These are phyloP conservation scores for Synanceia verrucosa DNA, from an alignment of 2,797 vertebrate species.

Conservation along the genomic window DNA sequence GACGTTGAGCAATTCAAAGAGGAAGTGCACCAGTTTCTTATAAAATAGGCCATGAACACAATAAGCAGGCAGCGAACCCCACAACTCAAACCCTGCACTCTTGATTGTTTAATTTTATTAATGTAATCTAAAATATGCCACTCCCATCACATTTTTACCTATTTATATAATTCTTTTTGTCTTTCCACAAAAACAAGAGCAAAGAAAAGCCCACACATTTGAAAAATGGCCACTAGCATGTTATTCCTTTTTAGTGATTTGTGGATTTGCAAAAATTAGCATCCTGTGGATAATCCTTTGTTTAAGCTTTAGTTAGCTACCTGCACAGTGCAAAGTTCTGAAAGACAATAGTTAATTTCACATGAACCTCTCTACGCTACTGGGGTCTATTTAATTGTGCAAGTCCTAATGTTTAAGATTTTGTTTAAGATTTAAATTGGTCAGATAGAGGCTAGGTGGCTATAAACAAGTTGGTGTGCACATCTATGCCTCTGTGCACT, in stretches of 20 bases:
- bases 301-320: not conserved
- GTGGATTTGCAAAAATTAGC: not conserved
- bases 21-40: not conserved
- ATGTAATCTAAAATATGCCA: not conserved
- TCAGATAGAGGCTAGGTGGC: not conserved
- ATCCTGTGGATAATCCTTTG: not conserved
- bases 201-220: not conserved
- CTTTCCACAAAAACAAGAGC: not conserved
- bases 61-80: not conserved
- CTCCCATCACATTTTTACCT: rapidly evolving
- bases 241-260: not conserved
- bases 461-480: not conserved
- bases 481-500: not conserved
- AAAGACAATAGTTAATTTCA: not conserved
- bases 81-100: not conserved
- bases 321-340: not conserved
- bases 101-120: too few species aligned
- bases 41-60: not conserved
- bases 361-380: not conserved
- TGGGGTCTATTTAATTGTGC: not conserved
- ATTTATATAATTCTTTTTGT: too few species aligned
- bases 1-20: not conserved
- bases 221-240: not conserved
- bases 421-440: too few species aligned
- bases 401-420: too few species aligned